Percentiles rank a stretch among this genome's conserved stretches.
phyloP scores from a whole-genome alignment of 37 sponge, comb jelly and placozoan genomes.

The Tethya wilhelma region DNA sequence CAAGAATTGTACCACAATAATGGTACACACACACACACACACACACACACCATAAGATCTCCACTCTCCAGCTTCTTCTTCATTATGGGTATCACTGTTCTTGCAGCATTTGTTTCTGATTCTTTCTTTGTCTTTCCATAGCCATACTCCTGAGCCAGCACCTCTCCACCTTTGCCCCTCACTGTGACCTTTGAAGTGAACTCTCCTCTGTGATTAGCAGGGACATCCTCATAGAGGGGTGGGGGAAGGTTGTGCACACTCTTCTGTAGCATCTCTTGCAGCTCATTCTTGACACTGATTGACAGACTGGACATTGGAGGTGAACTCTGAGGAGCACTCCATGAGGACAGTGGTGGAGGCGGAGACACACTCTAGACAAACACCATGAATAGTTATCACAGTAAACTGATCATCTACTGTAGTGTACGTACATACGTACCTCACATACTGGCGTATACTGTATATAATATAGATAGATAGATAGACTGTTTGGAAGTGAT shows the following conservation, averaged over 20 bases:
- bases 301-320: not conserved
- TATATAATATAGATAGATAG: too few relatives aligned
- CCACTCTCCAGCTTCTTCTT: not conserved
- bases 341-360: too few relatives aligned
- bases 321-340: not conserved
- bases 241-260: not conserved
- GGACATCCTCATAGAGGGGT: not conserved
- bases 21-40: not conserved
- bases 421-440: too few relatives aligned
- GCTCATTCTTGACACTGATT: not conserved
- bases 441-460: too few relatives aligned
- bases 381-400: not conserved
- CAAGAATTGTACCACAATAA: not conserved
- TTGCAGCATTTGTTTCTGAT: constrained; percentile 49
- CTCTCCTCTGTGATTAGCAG: not conserved
- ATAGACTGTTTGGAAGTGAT: too few relatives aligned
- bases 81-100: constrained; percentile 1
- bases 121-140: constrained; percentile 43
- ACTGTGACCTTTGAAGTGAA: constrained; percentile 17
- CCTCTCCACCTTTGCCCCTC: not conserved
- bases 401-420: too few relatives aligned
- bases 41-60: not conserved
- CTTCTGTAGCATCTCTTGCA: constrained; percentile 32
- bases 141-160: constrained; percentile 5
- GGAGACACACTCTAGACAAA: not conserved